Evolutionary conservation across 2,888 invertebrate species (phyloP), one percentile per base, ranked within the genome.

Genomic region (Drosophila pseudotakahashii): DNA sequence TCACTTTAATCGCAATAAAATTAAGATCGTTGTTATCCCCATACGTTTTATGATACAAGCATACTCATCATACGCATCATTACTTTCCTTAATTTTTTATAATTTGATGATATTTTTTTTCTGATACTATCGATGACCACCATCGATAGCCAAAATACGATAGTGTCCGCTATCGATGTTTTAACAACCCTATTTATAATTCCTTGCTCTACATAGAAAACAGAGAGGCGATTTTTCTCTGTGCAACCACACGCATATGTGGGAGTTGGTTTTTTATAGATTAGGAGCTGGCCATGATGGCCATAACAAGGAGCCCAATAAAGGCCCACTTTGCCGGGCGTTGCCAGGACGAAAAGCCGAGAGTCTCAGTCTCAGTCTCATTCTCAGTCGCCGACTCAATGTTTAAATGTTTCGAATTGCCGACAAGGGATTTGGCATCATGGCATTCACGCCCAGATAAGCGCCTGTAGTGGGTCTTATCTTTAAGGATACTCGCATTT

Each of bases 381-480:
- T n/a, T n/a, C n/a, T n/a, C n/a, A 39, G 54, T 39, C 53, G 75
- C 73, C 58, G 80, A 55, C 62, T 64, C 55, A 75, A 82, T 81
- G 81, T 88, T 89, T 89, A 88, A 90, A 89, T 90, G 88, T 84
- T 90, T 90, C 81, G 89, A 89, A 90, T 90, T 83, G 89, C 84
- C 86, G 78, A 89, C 90, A 84, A 79, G 88, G 84, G 90, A 90
- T 89, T 90, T 88, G 79, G 75, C 76, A 73, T 71, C 64, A 69
- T 74, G 79, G 85, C 77, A 83, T 89, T 89, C 87, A 78, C 76
- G 78, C 76, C 58, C 75, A 80, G 90, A 89, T 89, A 89, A 89
- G 90, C 81, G 76, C 73, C 77, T 78, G 75, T 89, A 84, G 79
- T 86, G 77, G 81, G 71, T 47, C 78, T 89, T 88, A 89, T 89